Evolutionary conservation across 2,888 invertebrate genomes (phyloP).

Genomic region (Platycheirus rosarum): DNA sequence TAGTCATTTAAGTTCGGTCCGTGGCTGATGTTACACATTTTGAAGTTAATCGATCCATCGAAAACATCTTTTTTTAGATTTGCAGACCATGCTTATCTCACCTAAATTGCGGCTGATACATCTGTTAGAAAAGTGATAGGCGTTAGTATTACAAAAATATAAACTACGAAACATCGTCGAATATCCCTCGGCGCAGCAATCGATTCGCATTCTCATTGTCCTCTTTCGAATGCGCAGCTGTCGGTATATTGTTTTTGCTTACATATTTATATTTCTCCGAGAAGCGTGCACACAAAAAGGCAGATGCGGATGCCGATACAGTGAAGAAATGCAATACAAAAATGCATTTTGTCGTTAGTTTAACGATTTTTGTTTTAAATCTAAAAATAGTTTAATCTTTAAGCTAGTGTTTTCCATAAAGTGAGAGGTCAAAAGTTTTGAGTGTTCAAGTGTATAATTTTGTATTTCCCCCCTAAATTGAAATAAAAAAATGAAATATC

Average conservation of each 20-base stretch:
- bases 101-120: too few species aligned
- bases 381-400: slow-evolving; percentile 34
- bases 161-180: slow-evolving; percentile 29
- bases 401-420: background rate
- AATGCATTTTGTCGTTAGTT: slow-evolving; percentile 20
- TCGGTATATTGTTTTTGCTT: slow-evolving; percentile 32
- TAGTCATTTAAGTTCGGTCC: slow-evolving; percentile 41
- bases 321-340: slow-evolving; percentile 25
- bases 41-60: slow-evolving; percentile 12
- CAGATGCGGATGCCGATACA: slow-evolving; percentile 53
- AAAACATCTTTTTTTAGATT: too few species aligned
- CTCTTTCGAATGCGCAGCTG: slow-evolving; percentile 54
- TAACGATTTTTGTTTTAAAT: slow-evolving; percentile 15
- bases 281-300: slow-evolving; percentile 32
- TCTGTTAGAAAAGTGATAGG: background rate
- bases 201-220: slow-evolving; percentile 15
- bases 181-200: background rate
- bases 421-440: too few species aligned
- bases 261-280: slow-evolving; percentile 4
- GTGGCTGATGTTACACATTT: slow-evolving; percentile 20
- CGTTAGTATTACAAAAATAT: background rate
- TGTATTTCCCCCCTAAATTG: background rate
- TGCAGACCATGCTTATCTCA: too few species aligned
- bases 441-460: background rate
- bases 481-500: slow-evolving; percentile 44